Conservation (phyloP, 2,113 vertebrate species). For the Taurulus bubalis region DNA sequence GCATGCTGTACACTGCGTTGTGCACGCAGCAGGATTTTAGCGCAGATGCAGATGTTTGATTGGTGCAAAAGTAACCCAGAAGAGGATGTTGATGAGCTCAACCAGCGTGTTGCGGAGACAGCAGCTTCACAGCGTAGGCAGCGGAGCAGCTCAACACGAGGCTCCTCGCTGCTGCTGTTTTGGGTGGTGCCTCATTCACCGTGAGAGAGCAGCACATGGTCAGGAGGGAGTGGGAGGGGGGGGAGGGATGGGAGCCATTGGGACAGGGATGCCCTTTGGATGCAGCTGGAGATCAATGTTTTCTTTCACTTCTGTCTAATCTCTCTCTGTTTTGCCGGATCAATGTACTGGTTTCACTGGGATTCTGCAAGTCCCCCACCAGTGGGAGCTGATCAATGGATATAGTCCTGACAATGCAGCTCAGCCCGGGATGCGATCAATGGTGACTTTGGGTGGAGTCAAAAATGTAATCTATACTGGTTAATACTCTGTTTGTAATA, state of each 20-base stretch:
- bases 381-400: constrained; percentile 54
- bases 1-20: not conserved
- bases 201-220: constrained; percentile 71
- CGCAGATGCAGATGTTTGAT: constrained; percentile 23
- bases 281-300: constrained; percentile 72
- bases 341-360: constrained; percentile 65
- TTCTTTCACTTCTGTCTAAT: constrained; percentile 69
- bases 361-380: constrained; percentile 27
- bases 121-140: constrained; percentile 23
- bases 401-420: constrained; percentile 28
- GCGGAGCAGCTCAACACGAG: constrained; percentile 15
- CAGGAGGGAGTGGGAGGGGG: constrained; percentile 26
- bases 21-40: not conserved
- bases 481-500: constrained; percentile 19
- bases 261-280: constrained; percentile 57
- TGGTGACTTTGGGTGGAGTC: constrained; percentile 26
- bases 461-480: constrained; percentile 33
- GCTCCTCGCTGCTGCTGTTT: constrained; percentile 52
- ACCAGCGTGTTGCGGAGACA: not conserved
- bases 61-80: not conserved
- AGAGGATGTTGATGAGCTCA: constrained; percentile 5
- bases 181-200: constrained; percentile 65
- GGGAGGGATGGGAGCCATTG: constrained; percentile 26
- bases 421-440: constrained; percentile 37
- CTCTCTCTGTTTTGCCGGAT: constrained; percentile 57